Evolutionary conservation across 2,888 invertebrate genomes (phyloP).

Genomic region (Stenotaenia linearis): DNA sequence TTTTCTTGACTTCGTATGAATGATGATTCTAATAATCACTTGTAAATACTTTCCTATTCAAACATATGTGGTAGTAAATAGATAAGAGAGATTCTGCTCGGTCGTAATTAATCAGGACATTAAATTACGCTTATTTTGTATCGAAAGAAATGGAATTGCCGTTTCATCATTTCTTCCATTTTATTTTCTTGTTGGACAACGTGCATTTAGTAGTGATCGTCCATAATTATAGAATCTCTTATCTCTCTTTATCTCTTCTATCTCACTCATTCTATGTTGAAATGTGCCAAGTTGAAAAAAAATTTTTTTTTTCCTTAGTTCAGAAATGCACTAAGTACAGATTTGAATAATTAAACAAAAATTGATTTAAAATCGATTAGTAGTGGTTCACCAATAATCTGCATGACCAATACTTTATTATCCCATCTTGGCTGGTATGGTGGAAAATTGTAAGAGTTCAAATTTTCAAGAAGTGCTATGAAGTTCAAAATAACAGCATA

Average conservation of each 20-base stretch:
- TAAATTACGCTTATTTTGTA: background rate
- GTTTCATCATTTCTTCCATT: background rate
- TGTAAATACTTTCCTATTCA: slow-evolving; percentile 9
- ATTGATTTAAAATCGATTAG: no score
- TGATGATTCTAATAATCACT: background rate
- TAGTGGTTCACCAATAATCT: no score
- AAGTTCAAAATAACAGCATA: no score
- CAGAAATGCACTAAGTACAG: background rate
- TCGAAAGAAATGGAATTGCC: background rate
- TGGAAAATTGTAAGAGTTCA: no score
- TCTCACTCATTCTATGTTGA: background rate
- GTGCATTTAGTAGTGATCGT: background rate
- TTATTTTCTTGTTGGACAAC: background rate
- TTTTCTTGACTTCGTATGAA: no score
- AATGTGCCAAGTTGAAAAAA: background rate
- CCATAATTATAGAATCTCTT: background rate
- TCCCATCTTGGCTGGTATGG: no score
- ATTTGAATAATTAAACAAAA: no score
- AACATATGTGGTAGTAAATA: background rate
- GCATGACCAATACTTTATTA: no score
- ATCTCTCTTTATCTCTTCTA: background rate
- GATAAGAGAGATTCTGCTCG: background rate
- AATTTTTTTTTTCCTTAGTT: background rate
- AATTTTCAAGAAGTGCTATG: no score
- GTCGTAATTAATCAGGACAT: background rate